Evolutionary conservation across 2,888 invertebrate genomes (phyloP).

Genomic region (Cheilosia grossa): DNA sequence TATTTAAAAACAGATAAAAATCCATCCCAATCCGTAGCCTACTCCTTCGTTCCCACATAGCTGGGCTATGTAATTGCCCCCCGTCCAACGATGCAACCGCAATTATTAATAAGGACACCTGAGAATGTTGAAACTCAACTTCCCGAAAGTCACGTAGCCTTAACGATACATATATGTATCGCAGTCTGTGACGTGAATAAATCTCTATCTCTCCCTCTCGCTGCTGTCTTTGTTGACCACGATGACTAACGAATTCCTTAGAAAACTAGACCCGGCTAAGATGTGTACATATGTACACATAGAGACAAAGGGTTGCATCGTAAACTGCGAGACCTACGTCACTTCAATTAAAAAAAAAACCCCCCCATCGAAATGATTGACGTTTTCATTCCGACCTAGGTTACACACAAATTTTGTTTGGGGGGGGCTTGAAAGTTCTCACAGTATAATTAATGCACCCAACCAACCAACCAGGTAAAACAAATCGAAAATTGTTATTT

Average conservation of each 20-base stretch:
- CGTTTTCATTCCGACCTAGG: slow-evolving; percentile 69
- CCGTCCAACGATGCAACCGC: slow-evolving; percentile 55
- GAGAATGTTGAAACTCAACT: slow-evolving; percentile 68
- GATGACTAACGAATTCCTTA: slow-evolving; percentile 45
- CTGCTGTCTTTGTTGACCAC: background rate
- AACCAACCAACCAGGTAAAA: slow-evolving; percentile 23
- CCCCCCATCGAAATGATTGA: slow-evolving; percentile 62
- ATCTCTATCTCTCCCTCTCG: slow-evolving; percentile 38
- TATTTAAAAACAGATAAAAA: no score
- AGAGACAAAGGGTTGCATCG: slow-evolving; percentile 37
- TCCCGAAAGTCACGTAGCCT: slow-evolving; percentile 59
- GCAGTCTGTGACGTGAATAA: slow-evolving; percentile 47
- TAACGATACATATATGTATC: slow-evolving; percentile 27
- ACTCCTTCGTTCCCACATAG: slow-evolving; percentile 31
- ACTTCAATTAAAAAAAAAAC: slow-evolving; percentile 24
- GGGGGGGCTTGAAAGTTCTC: slow-evolving; percentile 41
- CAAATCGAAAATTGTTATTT: slow-evolving; percentile 41
- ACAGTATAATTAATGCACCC: slow-evolving; percentile 59
- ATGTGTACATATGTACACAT: background rate
- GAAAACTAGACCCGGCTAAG: slow-evolving; percentile 26
- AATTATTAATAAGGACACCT: slow-evolving; percentile 70
- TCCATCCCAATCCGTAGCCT: background rate
- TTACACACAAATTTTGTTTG: slow-evolving; percentile 26
- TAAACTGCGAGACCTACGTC: background rate
- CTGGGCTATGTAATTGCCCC: slow-evolving; percentile 41